Conservation (phyloP, 2,113 vertebrate species). For the Chaetodon trifascialis region DNA sequence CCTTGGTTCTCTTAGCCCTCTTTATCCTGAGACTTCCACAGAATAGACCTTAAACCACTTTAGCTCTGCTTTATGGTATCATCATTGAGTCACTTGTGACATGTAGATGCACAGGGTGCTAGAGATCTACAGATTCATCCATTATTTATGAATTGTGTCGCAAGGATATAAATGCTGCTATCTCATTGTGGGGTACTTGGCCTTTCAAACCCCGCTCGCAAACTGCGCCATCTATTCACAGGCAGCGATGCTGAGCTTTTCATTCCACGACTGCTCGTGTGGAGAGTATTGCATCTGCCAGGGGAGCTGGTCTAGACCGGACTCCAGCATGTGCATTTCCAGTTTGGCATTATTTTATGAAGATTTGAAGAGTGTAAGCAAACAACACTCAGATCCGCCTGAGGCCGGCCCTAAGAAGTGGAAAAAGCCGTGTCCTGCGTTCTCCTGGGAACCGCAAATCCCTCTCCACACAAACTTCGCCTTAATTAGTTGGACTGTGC, state of each 20-base stretch:
- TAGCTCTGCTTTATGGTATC: slow-evolving; percentile 79
- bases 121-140: slow-evolving; percentile 76
- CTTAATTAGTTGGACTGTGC: slow-evolving; percentile 93
- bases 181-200: slow-evolving; percentile 78
- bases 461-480: slow-evolving; percentile 84
- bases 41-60: slow-evolving; percentile 80
- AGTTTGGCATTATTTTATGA: slow-evolving; percentile 62
- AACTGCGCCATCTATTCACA: slow-evolving; percentile 64
- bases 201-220: slow-evolving; percentile 70
- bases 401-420: slow-evolving; percentile 53
- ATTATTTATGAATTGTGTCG: slow-evolving; percentile 81
- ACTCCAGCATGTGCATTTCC: slow-evolving; percentile 73
- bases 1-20: slow-evolving; percentile 79
- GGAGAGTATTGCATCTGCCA: slow-evolving; percentile 51
- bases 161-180: slow-evolving; percentile 76
- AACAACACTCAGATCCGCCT: slow-evolving; percentile 61
- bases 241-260: slow-evolving; percentile 67
- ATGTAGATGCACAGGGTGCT: slow-evolving; percentile 78
- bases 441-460: slow-evolving; percentile 69
- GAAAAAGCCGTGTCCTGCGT: slow-evolving; percentile 49
- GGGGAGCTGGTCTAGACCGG: slow-evolving; percentile 54
- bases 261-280: slow-evolving; percentile 45
- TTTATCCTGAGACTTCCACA: slow-evolving; percentile 80
- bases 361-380: slow-evolving; percentile 60
- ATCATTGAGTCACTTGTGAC: slow-evolving; percentile 82